Evolutionary conservation across 2,888 invertebrate genomes (phyloP).

Genomic region (Drosophila falleni): DNA sequence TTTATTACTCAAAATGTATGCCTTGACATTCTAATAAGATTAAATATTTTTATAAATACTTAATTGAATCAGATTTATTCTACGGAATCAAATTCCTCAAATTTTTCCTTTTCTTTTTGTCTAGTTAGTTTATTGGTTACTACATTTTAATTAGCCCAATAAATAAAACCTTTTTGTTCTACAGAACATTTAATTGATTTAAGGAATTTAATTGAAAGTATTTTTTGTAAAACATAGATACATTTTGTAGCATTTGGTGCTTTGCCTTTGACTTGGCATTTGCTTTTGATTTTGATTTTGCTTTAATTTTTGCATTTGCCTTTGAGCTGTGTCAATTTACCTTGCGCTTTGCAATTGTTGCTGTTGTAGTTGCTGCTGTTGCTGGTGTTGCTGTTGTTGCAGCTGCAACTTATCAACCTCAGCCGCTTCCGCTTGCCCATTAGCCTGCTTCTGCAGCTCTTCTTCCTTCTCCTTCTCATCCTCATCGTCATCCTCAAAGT

Average conservation of each 20-base stretch:
- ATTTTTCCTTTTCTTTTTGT: no score
- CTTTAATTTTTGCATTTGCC: conserved; percentile 34
- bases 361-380: conserved; percentile 1
- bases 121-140: background rate
- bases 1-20: no score
- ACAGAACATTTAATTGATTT: background rate
- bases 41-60: no score
- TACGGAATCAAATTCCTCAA: background rate
- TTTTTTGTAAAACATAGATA: background rate
- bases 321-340: conserved; percentile 73
- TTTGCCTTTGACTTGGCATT: conserved; percentile 16
- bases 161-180: background rate
- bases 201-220: conserved; percentile 5
- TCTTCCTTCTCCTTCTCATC: background rate
- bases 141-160: background rate
- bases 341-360: conserved; percentile 69
- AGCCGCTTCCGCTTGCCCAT: conserved; percentile 23
- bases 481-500: conserved; percentile 1
- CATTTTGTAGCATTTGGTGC: conserved; percentile 4
- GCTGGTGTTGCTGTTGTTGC: conserved; percentile 20
- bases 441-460: background rate
- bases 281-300: background rate
- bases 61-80: no score
- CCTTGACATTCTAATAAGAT: no score
- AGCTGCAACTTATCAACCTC: conserved; percentile 38